These are phyloP conservation scores for Nesidiocoris tenuis DNA, from an alignment of 2,888 invertebrate species.

Conservation along the genomic window DNA sequence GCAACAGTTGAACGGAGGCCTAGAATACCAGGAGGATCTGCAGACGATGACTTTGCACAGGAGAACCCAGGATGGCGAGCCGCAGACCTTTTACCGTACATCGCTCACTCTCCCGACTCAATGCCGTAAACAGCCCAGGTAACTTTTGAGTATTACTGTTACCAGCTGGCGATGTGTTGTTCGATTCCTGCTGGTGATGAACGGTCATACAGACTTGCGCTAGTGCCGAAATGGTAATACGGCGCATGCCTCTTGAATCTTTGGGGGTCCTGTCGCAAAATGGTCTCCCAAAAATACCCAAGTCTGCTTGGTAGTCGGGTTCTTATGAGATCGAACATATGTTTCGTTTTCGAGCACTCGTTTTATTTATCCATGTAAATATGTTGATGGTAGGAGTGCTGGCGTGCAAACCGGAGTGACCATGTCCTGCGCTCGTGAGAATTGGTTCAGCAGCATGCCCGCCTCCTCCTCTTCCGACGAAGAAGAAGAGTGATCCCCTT, in stretches of 20 bases:
- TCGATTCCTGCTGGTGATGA: no score
- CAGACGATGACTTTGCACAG: conserved; percentile 70
- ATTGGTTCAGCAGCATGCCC: conserved; percentile 61
- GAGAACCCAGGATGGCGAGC: conserved; percentile 54
- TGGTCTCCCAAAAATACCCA: no score
- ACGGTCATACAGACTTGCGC: no score
- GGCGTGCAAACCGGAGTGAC: conserved; percentile 45
- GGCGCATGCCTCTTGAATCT: no score
- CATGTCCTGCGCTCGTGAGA: conserved; percentile 56
- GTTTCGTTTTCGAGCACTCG: background rate
- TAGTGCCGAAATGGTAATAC: no score
- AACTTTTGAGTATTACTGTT: conserved; percentile 42
- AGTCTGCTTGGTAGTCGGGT: no score
- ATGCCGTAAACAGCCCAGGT: conserved; percentile 60
- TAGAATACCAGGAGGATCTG: conserved; percentile 62
- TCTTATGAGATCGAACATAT: no score
- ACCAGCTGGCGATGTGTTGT: no score
- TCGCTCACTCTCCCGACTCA: conserved; percentile 64
- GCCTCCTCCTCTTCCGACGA: conserved; percentile 59
- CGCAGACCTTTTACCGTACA: conserved; percentile 47
- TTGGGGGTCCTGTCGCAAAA: no score
- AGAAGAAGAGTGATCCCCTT: conserved; percentile 52
- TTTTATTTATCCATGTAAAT: background rate
- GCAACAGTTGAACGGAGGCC: conserved; percentile 63
- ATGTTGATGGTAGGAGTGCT: conserved; percentile 6